These are phyloP conservation scores for Lerista edwardsae DNA, from an alignment of 2,797 vertebrate genomes.

Conservation along the genomic window DNA sequence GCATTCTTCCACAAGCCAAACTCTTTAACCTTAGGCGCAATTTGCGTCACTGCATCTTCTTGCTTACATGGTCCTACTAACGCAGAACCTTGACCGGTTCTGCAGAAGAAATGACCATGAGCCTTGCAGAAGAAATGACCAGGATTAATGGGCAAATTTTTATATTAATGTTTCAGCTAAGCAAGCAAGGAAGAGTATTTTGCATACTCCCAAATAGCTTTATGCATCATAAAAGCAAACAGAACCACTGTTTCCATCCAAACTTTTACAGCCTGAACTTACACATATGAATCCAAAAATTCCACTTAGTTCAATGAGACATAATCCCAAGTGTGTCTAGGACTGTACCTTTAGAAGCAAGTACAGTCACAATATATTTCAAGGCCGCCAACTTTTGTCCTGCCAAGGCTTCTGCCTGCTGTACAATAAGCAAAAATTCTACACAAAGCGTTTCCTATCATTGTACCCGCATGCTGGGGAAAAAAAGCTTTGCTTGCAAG, in stretches of 20 bases:
- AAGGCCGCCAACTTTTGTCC: background rate
- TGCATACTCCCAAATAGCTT: background rate
- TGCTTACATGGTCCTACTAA: background rate
- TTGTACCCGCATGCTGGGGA: background rate
- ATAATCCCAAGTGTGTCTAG: background rate
- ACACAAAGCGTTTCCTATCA: background rate
- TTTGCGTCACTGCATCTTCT: background rate
- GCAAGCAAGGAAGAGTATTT: background rate
- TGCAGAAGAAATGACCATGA: background rate
- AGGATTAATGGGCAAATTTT: background rate
- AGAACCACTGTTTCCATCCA: fast-evolving
- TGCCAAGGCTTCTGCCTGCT: background rate
- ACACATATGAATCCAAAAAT: background rate
- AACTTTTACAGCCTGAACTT: background rate
- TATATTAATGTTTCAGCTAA: background rate
- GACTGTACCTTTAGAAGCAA: background rate
- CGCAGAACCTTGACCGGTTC: no score
- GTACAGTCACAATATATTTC: background rate
- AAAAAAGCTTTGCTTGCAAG: background rate
- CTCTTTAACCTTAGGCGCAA: no score
- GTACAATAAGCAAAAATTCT: background rate
- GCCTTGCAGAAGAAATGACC: no score
- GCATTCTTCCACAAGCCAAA: background rate
- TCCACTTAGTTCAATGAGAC: background rate
- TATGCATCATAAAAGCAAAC: fast-evolving